These are phyloP conservation scores for Columba guinea DNA, from an alignment of 2,797 vertebrate genomes.

Conservation along the genomic window DNA sequence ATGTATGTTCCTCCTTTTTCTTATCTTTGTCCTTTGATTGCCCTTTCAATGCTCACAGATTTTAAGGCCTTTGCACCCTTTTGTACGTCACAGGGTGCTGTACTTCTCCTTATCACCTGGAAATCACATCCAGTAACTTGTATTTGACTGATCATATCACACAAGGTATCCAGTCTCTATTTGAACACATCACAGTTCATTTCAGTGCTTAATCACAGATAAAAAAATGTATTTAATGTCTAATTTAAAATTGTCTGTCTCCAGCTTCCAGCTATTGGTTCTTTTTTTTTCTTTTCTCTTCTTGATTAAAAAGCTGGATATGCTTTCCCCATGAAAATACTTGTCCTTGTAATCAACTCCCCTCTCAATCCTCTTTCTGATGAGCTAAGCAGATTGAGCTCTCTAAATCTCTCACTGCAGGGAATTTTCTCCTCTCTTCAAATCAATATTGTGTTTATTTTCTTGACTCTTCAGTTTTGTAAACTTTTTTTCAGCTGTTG, in stretches of 20 bases:
- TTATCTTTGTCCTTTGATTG: background rate
- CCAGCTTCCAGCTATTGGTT: background rate
- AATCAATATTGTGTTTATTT: slow-evolving; percentile 50
- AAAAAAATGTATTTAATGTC: background rate
- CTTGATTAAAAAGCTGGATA: slow-evolving; percentile 61
- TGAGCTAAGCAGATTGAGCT: slow-evolving; percentile 62
- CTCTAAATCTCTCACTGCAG: slow-evolving; percentile 42
- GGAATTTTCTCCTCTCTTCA: slow-evolving; percentile 43
- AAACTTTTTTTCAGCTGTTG: background rate
- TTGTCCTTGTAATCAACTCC: slow-evolving; percentile 54
- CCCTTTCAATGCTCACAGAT: background rate
- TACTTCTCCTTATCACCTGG: too few species aligned
- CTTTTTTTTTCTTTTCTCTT: slow-evolving; percentile 18
- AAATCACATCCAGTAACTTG: background rate
- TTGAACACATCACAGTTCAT: background rate
- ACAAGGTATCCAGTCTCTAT: background rate
- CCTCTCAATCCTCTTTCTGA: slow-evolving; percentile 68
- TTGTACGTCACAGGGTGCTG: background rate
- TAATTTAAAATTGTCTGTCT: slow-evolving; percentile 43
- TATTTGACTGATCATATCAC: background rate
- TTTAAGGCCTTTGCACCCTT: background rate
- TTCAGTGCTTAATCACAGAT: slow-evolving; percentile 25
- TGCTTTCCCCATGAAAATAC: slow-evolving; percentile 50
- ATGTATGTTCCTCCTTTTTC: background rate
- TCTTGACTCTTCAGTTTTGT: background rate